These are phyloP conservation scores for Lithophane socia DNA, from an alignment of 2,888 invertebrate species.

Conservation along the genomic window DNA sequence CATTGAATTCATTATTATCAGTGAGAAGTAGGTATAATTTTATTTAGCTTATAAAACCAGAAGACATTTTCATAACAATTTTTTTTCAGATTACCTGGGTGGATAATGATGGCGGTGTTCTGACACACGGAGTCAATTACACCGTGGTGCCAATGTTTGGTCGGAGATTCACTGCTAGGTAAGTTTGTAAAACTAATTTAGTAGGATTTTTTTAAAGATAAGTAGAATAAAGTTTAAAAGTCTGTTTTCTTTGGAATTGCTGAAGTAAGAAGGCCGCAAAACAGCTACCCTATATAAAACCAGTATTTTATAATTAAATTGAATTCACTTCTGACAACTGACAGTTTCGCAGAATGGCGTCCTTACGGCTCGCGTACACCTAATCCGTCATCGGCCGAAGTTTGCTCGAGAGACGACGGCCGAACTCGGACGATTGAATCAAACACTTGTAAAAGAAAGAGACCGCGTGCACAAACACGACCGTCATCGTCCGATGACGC, in stretches of 20 bases:
- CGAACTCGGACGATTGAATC: no score
- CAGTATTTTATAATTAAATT: neutral
- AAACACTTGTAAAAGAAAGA: no score
- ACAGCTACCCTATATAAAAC: neutral
- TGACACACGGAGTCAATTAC: slow-evolving; percentile 94
- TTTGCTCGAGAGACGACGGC: no score
- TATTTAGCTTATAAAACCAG: no score
- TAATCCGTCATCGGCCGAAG: no score
- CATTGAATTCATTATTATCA: no score
- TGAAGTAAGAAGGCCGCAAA: neutral
- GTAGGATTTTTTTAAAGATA: neutral
- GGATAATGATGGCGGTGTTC: slow-evolving; percentile 95
- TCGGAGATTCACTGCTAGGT: slow-evolving; percentile 94
- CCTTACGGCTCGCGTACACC: no score
- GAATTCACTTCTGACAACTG: neutral
- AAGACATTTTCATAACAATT: neutral
- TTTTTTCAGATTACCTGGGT: slow-evolving; percentile 97
- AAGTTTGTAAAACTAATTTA: slow-evolving; percentile 28
- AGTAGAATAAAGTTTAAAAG: no score
- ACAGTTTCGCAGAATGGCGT: neutral
- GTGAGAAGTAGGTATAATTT: no score
- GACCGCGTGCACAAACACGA: no score
- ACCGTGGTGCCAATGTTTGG: slow-evolving; percentile 93
- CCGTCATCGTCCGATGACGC: no score
- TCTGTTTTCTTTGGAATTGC: neutral